Conservation (phyloP, 1,140 invertebrate genomes). For the Drosophila pachea region DNA sequence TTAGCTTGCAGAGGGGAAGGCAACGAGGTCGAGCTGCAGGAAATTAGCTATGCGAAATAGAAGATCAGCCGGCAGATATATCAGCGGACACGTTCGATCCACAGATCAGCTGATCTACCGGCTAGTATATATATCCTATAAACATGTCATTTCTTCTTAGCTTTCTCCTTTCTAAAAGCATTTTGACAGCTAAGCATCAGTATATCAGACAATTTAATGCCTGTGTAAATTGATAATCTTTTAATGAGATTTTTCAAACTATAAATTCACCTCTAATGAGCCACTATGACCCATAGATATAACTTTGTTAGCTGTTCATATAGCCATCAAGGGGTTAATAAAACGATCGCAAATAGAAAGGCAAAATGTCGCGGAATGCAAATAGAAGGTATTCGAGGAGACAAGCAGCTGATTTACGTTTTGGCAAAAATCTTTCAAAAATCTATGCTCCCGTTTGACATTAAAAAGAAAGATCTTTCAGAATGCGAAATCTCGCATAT, state of each 20-base stretch:
- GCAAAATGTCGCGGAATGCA: not conserved
- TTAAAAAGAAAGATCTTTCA: not conserved
- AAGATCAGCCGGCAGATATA: no score
- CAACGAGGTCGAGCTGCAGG: no score
- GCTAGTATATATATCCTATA: not conserved
- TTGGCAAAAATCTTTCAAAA: slow-evolving; percentile 41
- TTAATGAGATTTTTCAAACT: slow-evolving; percentile 6
- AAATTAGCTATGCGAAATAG: no score
- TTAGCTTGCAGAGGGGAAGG: no score
- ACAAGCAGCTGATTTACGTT: slow-evolving; percentile 38
- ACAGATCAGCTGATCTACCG: no score
- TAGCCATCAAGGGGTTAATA: slow-evolving; percentile 57
- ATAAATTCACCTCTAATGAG: slow-evolving; percentile 36
- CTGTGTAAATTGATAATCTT: slow-evolving; percentile 14
- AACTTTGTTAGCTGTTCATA: slow-evolving; percentile 35
- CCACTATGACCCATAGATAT: slow-evolving; percentile 45
- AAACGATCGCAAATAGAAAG: slow-evolving; percentile 43
- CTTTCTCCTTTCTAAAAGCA: slow-evolving; percentile 51
- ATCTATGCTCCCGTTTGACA: slow-evolving; percentile 52
- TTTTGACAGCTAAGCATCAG: slow-evolving; percentile 62
- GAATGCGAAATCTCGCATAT: not conserved
- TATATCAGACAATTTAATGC: slow-evolving; percentile 41
- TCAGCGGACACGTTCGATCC: no score
- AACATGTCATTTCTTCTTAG: not conserved
- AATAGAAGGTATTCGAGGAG: no score